Evolutionary conservation across 2,113 vertebrate species (phyloP).

Genomic region (Sakesphorus luctuosus): DNA sequence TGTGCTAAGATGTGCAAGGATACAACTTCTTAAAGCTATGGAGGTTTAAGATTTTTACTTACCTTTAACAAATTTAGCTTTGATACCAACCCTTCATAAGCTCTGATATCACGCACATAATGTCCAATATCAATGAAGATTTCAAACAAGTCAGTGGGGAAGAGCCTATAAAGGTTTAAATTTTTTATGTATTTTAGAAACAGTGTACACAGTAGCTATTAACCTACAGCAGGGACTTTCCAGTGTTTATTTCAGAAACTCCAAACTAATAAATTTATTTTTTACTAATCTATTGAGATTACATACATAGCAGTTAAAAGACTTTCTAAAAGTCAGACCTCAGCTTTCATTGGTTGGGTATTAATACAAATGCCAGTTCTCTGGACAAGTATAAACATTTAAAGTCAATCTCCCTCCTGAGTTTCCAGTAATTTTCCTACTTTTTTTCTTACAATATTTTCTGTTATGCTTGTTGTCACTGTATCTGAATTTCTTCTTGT

Average conservation of each 20-base stretch:
- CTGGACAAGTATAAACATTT: background rate
- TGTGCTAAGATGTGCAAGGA: background rate
- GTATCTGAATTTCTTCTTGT: background rate
- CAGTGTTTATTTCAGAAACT: background rate
- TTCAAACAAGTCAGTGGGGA: constrained; percentile 89
- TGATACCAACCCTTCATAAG: constrained; percentile 83
- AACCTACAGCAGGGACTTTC: background rate
- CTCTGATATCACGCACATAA: constrained; percentile 85
- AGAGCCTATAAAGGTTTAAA: constrained; percentile 74
- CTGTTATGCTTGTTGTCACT: background rate
- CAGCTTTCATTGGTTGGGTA: background rate
- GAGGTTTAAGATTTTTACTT: constrained; percentile 42
- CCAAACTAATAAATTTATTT: background rate
- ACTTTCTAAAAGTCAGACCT: background rate
- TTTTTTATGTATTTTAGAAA: background rate
- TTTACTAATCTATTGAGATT: background rate
- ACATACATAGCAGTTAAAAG: background rate
- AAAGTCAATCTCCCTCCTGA: background rate
- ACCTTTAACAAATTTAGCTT: constrained; percentile 83
- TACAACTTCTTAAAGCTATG: background rate
- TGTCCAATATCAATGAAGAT: constrained; percentile 92
- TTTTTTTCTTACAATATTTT: background rate
- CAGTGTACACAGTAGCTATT: background rate
- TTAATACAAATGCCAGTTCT: background rate
- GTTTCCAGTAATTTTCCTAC: background rate